These are phyloP conservation scores for Hemithea aestivaria DNA, from an alignment of 2,888 invertebrate genomes.

Conservation along the genomic window DNA sequence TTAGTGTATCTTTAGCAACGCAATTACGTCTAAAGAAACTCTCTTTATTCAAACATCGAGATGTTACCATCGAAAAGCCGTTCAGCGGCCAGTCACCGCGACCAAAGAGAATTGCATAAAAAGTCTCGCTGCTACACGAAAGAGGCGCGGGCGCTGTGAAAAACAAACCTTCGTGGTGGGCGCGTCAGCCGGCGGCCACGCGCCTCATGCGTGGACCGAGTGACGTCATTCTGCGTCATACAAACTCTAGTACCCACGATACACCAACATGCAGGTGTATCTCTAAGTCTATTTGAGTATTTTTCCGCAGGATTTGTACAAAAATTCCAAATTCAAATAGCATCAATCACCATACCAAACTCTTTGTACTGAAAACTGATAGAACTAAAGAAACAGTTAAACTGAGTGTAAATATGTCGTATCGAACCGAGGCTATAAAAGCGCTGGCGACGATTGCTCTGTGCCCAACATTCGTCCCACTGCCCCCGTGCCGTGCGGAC, in stretches of 20 bases:
- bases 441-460: constrained; percentile 40
- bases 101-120: constrained; percentile 25
- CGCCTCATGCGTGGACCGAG: constrained; percentile 43
- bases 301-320: constrained; percentile 23
- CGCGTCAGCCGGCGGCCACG: constrained; percentile 56
- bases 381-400: constrained; percentile 18
- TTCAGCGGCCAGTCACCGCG: constrained; percentile 25
- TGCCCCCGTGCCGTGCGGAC: too few relatives aligned
- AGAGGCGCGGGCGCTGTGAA: constrained; percentile 9
- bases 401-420: constrained; percentile 33
- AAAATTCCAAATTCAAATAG: constrained; percentile 24
- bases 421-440: constrained; percentile 57
- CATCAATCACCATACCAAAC: too few relatives aligned
- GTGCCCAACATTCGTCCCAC: too few relatives aligned
- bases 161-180: constrained; percentile 42
- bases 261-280: constrained; percentile 39
- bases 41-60: neutral
- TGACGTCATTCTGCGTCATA: constrained; percentile 66
- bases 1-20: too few relatives aligned
- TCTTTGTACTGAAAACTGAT: too few relatives aligned
- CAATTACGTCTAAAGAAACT: too few relatives aligned
- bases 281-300: too few relatives aligned
- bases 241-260: constrained; percentile 22
- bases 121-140: constrained; percentile 25
- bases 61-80: constrained; percentile 5